Evolutionary conservation across 2,797 vertebrate genomes (phyloP).

Genomic region (Leucoraja ocellata): DNA sequence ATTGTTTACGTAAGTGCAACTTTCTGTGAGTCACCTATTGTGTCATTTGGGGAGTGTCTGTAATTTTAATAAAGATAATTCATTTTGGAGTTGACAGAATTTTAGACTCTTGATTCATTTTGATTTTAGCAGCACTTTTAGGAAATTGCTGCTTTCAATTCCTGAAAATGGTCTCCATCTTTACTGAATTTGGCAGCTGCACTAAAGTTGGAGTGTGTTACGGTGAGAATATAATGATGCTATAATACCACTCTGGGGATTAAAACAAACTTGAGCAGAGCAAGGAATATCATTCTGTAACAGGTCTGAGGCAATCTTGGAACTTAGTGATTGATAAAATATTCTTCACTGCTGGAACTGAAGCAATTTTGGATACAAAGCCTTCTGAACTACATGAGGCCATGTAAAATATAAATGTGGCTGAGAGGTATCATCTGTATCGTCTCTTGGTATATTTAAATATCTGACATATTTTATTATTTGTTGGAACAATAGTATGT

Average conservation of each 20-base stretch:
- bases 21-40: too few relatives aligned
- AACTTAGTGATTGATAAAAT: not conserved
- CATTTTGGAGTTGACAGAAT: not conserved
- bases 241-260: not conserved
- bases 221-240: not conserved
- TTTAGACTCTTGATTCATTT: not conserved
- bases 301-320: not conserved
- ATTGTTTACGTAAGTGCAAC: too few relatives aligned
- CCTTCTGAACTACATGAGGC: not conserved
- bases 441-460: not conserved
- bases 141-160: not conserved
- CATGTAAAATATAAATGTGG: not conserved
- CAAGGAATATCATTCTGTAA: not conserved
- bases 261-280: not conserved
- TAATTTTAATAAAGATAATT: not conserved
- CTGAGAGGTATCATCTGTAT: not conserved
- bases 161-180: not conserved
- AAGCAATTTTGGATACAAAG: not conserved
- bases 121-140: not conserved
- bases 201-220: too few relatives aligned
- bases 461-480: not conserved
- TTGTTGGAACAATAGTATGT: not conserved
- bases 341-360: not conserved
- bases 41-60: too few relatives aligned
- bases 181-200: not conserved